A percentile compares a stretch with the other conserved stretches of the same genome.
phyloP scores from a whole-genome alignment of 2,797 vertebrate species.

The Sandelia bainsii region DNA sequence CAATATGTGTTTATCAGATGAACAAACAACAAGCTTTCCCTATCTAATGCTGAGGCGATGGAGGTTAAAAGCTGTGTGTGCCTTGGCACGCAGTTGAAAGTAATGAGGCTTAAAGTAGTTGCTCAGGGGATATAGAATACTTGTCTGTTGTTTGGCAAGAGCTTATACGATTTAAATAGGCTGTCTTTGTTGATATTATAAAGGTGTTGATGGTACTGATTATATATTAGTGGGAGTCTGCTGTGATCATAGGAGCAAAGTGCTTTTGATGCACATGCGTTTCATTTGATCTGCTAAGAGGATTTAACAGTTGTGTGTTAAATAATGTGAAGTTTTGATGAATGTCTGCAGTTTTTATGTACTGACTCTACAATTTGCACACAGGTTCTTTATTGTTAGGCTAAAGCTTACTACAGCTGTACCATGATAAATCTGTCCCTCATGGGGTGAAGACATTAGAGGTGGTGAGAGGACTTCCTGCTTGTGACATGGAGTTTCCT shows the following conservation, averaged over 20 bases:
- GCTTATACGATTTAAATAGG: conserved; percentile 30
- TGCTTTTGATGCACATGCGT: background rate
- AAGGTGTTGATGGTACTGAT: conserved; percentile 24
- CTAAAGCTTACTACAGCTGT: background rate
- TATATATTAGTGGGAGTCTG: background rate
- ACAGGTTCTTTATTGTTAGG: background rate
- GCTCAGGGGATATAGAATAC: conserved; percentile 32
- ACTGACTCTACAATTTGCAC: background rate
- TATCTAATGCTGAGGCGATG: conserved; percentile 53
- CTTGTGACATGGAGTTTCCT: conserved; percentile 9
- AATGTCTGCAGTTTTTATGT: background rate
- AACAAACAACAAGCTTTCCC: conserved; percentile 59
- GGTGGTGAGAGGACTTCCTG: conserved; percentile 34
- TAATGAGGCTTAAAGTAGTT: conserved; percentile 63
- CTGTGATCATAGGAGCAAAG: background rate
- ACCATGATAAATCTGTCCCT: background rate
- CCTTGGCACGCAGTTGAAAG: conserved; percentile 38
- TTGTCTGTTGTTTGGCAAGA: conserved; percentile 41
- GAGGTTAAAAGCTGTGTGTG: conserved; percentile 50
- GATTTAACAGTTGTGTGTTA: background rate
- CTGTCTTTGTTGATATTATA: conserved; percentile 15
- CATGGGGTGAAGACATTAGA: background rate
- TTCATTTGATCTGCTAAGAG: background rate
- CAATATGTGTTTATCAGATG: conserved; percentile 73
- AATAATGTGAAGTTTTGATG: background rate